Evolutionary conservation across 1,140 invertebrate genomes (phyloP).

Genomic region (Trichoplusia ni): DNA sequence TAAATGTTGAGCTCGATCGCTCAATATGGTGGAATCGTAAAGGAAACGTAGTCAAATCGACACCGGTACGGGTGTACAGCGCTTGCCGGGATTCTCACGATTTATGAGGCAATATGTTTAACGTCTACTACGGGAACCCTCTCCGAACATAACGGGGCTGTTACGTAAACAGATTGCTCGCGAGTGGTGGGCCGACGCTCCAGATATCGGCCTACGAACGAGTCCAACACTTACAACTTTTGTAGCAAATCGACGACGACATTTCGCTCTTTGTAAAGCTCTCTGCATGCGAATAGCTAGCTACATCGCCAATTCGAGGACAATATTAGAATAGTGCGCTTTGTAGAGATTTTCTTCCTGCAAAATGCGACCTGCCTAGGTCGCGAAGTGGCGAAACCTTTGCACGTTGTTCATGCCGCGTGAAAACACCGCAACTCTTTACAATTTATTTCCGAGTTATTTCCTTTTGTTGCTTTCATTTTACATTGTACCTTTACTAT

Average conservation of each 20-base stretch:
- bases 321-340: constrained; percentile 22
- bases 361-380: not conserved
- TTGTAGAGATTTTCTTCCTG: constrained; percentile 26
- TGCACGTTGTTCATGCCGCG: no score
- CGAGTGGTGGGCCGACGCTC: constrained; percentile 60
- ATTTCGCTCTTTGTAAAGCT: constrained; percentile 42
- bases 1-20: constrained; percentile 48
- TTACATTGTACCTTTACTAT: no score
- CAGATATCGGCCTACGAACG: constrained; percentile 64
- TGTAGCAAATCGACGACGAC: constrained; percentile 52
- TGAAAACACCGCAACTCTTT: no score
- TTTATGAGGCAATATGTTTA: constrained; percentile 82
- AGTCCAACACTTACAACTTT: constrained; percentile 54
- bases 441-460: no score
- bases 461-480: no score
- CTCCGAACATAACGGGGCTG: constrained; percentile 77
- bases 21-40: constrained; percentile 72
- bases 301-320: constrained; percentile 24
- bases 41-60: constrained; percentile 77
- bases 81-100: constrained; percentile 74
- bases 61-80: constrained; percentile 69
- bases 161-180: constrained; percentile 80
- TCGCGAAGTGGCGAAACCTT: not conserved
- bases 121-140: constrained; percentile 78
- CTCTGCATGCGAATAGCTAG: constrained; percentile 36